These are phyloP conservation scores for Eolophus roseicapilla DNA, from an alignment of 2,113 vertebrate species.

Conservation along the genomic window DNA sequence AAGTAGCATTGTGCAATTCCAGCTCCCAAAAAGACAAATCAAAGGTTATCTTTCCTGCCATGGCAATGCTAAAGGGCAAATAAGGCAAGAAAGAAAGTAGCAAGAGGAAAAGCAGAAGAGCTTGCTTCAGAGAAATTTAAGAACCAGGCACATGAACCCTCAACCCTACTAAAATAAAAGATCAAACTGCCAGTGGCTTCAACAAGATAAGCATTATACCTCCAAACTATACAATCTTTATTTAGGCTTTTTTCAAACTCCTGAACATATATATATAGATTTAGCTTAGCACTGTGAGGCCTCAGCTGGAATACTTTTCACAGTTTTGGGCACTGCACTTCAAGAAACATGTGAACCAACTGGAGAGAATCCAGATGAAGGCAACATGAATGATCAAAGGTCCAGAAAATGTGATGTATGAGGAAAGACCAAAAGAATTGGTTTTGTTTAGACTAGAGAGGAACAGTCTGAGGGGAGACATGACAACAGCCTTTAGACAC, in stretches of 20 bases:
- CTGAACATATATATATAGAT: background rate
- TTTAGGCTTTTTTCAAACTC: background rate
- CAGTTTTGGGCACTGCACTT: slow-evolving; percentile 37
- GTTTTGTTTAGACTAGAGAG: slow-evolving; percentile 64
- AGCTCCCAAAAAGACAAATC: background rate
- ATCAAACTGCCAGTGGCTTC: background rate
- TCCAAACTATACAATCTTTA: background rate
- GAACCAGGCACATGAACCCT: background rate
- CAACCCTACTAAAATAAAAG: background rate
- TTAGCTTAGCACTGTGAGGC: slow-evolving; percentile 1
- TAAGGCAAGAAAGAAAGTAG: background rate
- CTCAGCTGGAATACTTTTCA: slow-evolving; percentile 50
- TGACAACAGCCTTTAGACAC: slow-evolving; percentile 58
- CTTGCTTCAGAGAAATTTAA: background rate
- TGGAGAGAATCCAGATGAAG: slow-evolving; percentile 57
- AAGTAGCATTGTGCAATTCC: background rate
- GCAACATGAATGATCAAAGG: slow-evolving; percentile 54
- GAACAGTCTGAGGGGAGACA: slow-evolving; percentile 50
- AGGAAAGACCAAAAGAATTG: slow-evolving; percentile 60
- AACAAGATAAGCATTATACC: background rate
- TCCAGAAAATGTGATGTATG: slow-evolving; percentile 63
- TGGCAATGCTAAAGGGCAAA: background rate
- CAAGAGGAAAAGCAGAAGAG: background rate
- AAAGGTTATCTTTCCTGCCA: background rate
- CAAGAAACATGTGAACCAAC: slow-evolving; percentile 41